Conservation (phyloP, 2,888 invertebrate genomes). For the Drosophila pseudotakahashii region DNA sequence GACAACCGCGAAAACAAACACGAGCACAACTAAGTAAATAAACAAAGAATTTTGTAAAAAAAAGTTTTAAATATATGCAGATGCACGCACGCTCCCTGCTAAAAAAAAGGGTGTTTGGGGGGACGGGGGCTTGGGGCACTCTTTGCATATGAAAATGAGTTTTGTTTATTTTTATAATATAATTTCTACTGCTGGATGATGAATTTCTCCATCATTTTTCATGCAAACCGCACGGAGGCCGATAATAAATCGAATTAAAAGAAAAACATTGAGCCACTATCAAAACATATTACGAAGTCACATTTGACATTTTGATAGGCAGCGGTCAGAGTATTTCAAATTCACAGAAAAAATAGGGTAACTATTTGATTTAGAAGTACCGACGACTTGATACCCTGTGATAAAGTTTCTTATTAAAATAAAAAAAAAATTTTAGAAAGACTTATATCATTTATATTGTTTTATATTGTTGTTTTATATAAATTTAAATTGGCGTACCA, state of each 20-base stretch:
- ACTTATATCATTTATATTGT: no score
- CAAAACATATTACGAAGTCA: constrained; percentile 47
- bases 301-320: constrained; percentile 53
- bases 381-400: neutral
- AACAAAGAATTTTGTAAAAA: constrained; percentile 62
- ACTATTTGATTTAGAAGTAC: no score
- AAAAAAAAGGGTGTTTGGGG: neutral
- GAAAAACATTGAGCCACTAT: constrained; percentile 55
- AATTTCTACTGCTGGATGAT: constrained; percentile 14
- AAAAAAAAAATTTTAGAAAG: neutral
- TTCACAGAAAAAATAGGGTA: neutral
- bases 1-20: constrained; percentile 37
- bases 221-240: constrained; percentile 1
- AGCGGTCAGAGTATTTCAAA: constrained; percentile 22
- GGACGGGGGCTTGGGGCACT: constrained; percentile 8
- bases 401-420: no score
- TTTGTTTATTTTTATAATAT: constrained; percentile 46
- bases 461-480: no score
- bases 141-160: constrained; percentile 76
- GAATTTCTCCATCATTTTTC: constrained; percentile 23
- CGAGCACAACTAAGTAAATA: constrained; percentile 52
- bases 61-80: constrained; percentile 66
- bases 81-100: constrained; percentile 61
- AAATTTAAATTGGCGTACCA: no score
- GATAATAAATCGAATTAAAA: constrained; percentile 60